Conservation (phyloP, 2,797 vertebrate genomes). For the Ptychobarbus kaznakovi region DNA sequence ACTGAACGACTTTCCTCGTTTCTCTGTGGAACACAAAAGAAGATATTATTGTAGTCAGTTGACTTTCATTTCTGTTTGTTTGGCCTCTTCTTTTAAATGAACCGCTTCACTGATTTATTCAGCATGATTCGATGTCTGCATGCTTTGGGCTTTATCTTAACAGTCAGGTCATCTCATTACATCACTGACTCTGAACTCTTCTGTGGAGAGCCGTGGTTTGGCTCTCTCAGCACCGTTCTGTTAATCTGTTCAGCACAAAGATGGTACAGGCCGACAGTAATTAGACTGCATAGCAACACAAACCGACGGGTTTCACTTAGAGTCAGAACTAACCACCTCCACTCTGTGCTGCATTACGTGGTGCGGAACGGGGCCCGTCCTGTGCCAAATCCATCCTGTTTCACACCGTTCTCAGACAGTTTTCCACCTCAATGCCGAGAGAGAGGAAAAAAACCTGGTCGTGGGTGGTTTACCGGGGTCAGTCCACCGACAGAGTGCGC, state of each 20-base stretch:
- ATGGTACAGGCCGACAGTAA: constrained; percentile 23
- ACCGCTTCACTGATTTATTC: not conserved
- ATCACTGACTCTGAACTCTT: constrained; percentile 34
- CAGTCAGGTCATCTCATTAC: constrained; percentile 33
- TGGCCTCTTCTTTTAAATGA: not conserved
- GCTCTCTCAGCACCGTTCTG: constrained; percentile 25
- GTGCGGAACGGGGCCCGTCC: constrained; percentile 76
- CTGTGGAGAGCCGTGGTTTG: constrained; percentile 44
- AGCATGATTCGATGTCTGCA: constrained; percentile 61
- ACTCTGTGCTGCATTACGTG: constrained; percentile 62
- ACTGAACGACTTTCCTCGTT: not conserved
- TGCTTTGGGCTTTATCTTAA: constrained; percentile 34
- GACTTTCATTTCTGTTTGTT: not conserved
- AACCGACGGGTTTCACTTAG: constrained; percentile 34
- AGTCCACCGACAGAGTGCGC: constrained; percentile 81
- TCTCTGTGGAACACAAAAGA: not conserved
- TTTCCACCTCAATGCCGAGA: constrained; percentile 71
- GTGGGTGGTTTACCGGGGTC: constrained; percentile 82
- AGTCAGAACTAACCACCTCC: constrained; percentile 51
- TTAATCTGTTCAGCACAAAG: constrained; percentile 49
- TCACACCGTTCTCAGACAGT: constrained; percentile 78
- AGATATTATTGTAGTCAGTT: no score
- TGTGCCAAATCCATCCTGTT: constrained; percentile 82
- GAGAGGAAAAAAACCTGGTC: constrained; percentile 77
- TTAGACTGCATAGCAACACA: constrained; percentile 26